These are phyloP conservation scores for Bombus turneri DNA, from an alignment of 1,140 invertebrate species.

Conservation along the genomic window DNA sequence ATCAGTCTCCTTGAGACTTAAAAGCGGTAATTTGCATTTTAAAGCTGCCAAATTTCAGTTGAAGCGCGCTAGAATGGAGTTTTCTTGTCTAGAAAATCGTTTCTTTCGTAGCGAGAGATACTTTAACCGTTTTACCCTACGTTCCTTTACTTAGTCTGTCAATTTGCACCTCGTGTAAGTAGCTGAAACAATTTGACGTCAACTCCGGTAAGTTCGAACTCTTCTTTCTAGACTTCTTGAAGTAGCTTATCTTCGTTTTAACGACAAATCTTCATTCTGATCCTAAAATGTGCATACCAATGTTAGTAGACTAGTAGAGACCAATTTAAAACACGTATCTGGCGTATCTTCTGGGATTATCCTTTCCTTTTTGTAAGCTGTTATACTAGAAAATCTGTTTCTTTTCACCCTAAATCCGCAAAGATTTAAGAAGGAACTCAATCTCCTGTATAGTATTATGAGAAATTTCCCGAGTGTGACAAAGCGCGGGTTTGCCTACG, in stretches of 20 bases:
- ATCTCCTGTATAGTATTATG: not conserved
- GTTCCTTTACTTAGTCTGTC: not conserved
- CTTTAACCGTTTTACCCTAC: not conserved
- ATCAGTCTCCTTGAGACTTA: not conserved
- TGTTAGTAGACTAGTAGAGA: not conserved
- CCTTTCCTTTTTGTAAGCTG: not conserved
- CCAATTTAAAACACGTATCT: not conserved
- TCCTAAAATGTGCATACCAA: not conserved
- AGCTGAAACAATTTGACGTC: not conserved
- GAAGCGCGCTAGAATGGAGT: not conserved
- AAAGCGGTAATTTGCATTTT: slow-evolving; percentile 19
- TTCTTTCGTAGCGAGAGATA: slow-evolving; percentile 3
- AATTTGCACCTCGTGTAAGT: not conserved
- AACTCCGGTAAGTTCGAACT: not conserved
- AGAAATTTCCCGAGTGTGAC: not conserved
- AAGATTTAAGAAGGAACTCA: not conserved
- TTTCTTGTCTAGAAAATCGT: slow-evolving; percentile 11
- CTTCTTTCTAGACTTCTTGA: not conserved
- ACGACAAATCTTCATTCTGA: not conserved
- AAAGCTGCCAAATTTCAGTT: slow-evolving; percentile 1
- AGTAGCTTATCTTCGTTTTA: not conserved
- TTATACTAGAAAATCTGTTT: not conserved
- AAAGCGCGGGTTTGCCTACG: not conserved
- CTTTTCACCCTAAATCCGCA: not conserved
- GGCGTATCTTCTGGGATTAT: not conserved